These are phyloP conservation scores for Calephelis perditalis DNA, from an alignment of 2,888 invertebrate genomes.

Conservation along the genomic window DNA sequence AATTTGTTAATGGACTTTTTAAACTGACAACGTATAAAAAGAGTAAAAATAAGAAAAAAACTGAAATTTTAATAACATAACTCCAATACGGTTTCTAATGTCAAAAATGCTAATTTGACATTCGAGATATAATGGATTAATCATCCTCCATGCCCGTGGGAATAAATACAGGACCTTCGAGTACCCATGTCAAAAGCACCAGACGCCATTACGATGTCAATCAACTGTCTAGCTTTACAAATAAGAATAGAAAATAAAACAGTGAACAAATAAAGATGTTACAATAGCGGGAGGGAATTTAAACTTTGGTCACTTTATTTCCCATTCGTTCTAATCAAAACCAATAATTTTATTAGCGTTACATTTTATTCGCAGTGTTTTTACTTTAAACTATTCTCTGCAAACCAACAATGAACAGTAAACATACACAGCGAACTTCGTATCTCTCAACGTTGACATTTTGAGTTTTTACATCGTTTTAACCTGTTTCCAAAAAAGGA, in stretches of 20 bases:
- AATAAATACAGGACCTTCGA: slow-evolving; percentile 3
- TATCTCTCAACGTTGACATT: too few relatives aligned
- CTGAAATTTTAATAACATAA: too few relatives aligned
- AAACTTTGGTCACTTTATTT: neutral
- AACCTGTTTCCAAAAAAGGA: too few relatives aligned
- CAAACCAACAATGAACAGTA: too few relatives aligned
- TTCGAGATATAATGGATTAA: slow-evolving; percentile 9
- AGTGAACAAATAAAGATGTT: slow-evolving; percentile 28
- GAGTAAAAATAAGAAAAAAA: too few relatives aligned
- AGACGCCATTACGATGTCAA: slow-evolving; percentile 31
- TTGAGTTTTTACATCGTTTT: too few relatives aligned
- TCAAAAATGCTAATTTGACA: neutral
- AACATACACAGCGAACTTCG: too few relatives aligned
- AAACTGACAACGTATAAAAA: too few relatives aligned
- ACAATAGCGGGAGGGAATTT: slow-evolving; percentile 23
- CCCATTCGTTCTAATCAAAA: neutral
- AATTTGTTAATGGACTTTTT: too few relatives aligned
- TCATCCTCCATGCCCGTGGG: neutral
- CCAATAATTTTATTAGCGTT: neutral
- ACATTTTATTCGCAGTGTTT: too few relatives aligned
- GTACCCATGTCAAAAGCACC: slow-evolving; percentile 31
- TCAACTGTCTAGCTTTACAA: slow-evolving; percentile 34
- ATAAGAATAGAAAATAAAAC: slow-evolving; percentile 29
- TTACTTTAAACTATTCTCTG: too few relatives aligned
- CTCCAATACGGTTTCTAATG: neutral